Base-by-base conservation (phyloP, 1,140 invertebrate species). In the Drosophila ercepeae region DNA sequence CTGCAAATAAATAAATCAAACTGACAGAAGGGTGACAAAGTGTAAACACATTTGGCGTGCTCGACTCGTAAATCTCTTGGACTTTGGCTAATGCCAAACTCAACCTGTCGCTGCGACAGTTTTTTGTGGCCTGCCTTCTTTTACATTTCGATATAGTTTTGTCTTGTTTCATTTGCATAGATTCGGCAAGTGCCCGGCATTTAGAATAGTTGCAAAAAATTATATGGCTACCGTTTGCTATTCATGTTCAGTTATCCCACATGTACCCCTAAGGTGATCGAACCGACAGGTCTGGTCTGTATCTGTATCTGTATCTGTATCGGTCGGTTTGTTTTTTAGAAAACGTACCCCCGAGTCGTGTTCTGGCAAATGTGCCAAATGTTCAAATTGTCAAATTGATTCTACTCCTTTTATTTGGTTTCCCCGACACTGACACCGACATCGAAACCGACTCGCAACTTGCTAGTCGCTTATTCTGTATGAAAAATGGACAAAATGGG, bases 1-100 rank as follows among this genome's bases (percentile, higher is more conserved):
- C 84, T 81, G 73, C 76, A 81, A 89, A 89, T 79, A 84, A 84
- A 89, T 89, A 89, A 89, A 89, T 89, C 84, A 89, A 86, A 72
- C 81, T 89, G 86, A 90, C 88, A 90, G 88, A 90, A 90, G 88
- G 88, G 88, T 90, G 88, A 89, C 88, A 90, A 89, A 90, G 88
- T 90, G 88, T 90, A 90, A 90, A 90, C 88, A 90, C 88, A 89
- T 88, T 88, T 88, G 83, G 82, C 82, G 74, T 68, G 78, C 82
- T 77, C 78, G 77, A 63, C 73, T 88, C 82, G 82, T 88, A 88
- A 88, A 88, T 88, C 82, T 88, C 73, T 57, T 19, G 77, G 82
- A 88, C 74, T 82, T 86, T 86, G 67, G 81, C 81, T 75, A 79
- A 76, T 70, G 57, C 63, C 76, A 81, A 64, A 73, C 60, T 54